Evolutionary conservation across 1,140 invertebrate species (phyloP).

Genomic region (Gerris buenoi): DNA sequence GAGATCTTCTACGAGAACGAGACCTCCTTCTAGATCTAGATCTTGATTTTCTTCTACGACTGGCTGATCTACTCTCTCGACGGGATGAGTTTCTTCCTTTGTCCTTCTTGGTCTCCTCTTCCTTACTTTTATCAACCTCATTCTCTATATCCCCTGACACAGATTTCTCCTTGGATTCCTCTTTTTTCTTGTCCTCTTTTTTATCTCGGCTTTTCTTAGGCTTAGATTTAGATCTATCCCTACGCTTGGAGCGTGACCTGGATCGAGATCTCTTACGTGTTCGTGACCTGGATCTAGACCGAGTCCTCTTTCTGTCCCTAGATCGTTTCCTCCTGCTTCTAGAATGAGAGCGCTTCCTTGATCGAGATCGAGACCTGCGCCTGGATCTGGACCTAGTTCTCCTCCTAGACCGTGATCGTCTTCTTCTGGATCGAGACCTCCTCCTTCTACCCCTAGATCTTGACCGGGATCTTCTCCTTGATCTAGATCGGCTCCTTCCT

Average conservation of each 20-base stretch:
- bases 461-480: constrained; percentile 32
- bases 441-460: constrained; percentile 35
- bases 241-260: constrained; percentile 23
- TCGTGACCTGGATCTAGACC: constrained; percentile 28
- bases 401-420: constrained; percentile 44
- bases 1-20: not conserved
- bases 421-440: constrained; percentile 40
- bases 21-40: not conserved
- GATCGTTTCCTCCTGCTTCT: constrained; percentile 36
- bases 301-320: constrained; percentile 40
- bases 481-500: constrained; percentile 29
- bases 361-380: constrained; percentile 25
- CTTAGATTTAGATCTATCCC: constrained; percentile 29
- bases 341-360: constrained; percentile 35
- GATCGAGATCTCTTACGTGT: constrained; percentile 30
- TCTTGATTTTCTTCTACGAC: not conserved
- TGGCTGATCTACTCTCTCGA: not conserved
- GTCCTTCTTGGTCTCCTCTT: not conserved
- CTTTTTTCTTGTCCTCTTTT: constrained; percentile 26
- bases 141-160: not conserved
- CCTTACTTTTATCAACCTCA: not conserved
- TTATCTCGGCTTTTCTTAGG: constrained; percentile 25
- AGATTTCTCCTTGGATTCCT: constrained; percentile 12
- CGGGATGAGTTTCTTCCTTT: not conserved
- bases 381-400: constrained; percentile 28